Evolutionary conservation across 2,113 vertebrate species (phyloP).

Genomic region (Rattus norvegicus): GRCr8 NC_086032.1:97245001-97245500

Average conservation of each 20-base stretch:
- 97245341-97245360: neutral
- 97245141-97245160: conserved; percentile 89
- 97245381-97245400: conserved; percentile 68
- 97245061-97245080: conserved; percentile 90
- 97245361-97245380: neutral
- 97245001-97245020: conserved; percentile 92
- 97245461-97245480: conserved; percentile 85
- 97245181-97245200: conserved; percentile 83
- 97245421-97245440: conserved; percentile 73
- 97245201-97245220: conserved; percentile 58
- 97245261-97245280: conserved; percentile 85
- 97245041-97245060: conserved; percentile 95
- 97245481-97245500: conserved; percentile 85
- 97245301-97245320: conserved; percentile 39
- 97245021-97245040: conserved; percentile 98
- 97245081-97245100: conserved; percentile 91
- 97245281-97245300: conserved; percentile 22
- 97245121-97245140: conserved; percentile 84
- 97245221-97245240: neutral
- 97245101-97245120: conserved; percentile 87
- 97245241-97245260: conserved; percentile 58
- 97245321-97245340: conserved; percentile 5
- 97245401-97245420: conserved; percentile 80
- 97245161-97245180: conserved; percentile 89
- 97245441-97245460: conserved; percentile 86